Percentiles rank a stretch among this genome's conserved stretches.
Conservation (phyloP, 1,140 invertebrate genomes). For the Drosophila carrolli region DNA sequence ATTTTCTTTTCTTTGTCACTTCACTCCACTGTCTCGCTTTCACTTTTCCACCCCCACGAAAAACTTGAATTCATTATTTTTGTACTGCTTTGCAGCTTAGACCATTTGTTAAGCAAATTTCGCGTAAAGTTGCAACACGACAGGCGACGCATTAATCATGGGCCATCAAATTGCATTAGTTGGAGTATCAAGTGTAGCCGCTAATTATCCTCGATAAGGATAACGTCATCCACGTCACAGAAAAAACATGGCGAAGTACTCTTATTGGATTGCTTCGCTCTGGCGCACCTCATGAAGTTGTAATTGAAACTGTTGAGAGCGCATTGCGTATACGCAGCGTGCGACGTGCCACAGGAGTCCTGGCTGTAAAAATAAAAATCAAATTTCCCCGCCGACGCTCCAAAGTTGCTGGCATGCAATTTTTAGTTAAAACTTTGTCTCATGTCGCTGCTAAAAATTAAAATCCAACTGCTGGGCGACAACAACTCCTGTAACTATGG, state of each 20-base stretch:
- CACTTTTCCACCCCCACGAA: slow-evolving; percentile 11
- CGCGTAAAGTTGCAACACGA: slow-evolving; percentile 62
- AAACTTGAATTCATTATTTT: slow-evolving; percentile 25
- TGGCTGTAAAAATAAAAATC: slow-evolving; percentile 64
- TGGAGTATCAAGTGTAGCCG: slow-evolving; percentile 56
- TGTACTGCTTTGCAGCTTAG: neutral
- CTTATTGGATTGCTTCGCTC: slow-evolving; percentile 26
- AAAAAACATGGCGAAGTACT: neutral
- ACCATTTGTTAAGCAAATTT: slow-evolving; percentile 76
- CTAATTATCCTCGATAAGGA: slow-evolving; percentile 54
- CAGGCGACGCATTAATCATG: slow-evolving; percentile 70
- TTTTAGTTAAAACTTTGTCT: slow-evolving; percentile 75
- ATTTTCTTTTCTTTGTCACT: slow-evolving; percentile 18
- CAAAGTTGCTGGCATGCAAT: slow-evolving; percentile 55
- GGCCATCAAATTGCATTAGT: slow-evolving; percentile 71
- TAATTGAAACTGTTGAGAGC: slow-evolving; percentile 67
- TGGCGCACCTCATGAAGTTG: slow-evolving; percentile 36
- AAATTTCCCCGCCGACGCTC: slow-evolving; percentile 55
- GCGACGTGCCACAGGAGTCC: slow-evolving; percentile 25
- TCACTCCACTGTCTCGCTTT: slow-evolving; percentile 24
- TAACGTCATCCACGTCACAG: slow-evolving; percentile 17
- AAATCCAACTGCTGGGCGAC: slow-evolving; percentile 63
- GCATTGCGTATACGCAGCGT: slow-evolving; percentile 73
- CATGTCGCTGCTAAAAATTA: slow-evolving; percentile 74
- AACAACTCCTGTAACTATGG: slow-evolving; percentile 13